Conservation (phyloP, 2,888 invertebrate genomes). For the Siphonodentalium dalli region DNA sequence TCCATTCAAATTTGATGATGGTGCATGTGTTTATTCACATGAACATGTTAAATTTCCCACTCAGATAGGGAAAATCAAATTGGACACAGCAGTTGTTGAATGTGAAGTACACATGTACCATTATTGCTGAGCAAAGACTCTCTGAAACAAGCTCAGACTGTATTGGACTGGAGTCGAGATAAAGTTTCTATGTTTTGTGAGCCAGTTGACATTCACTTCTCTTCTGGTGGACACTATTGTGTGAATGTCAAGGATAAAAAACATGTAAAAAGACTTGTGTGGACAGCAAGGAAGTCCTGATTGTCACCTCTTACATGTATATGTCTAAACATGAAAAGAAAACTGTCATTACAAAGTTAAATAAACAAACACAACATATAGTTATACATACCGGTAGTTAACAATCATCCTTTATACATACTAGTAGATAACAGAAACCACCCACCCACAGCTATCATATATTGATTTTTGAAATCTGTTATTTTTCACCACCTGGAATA, state of each 20-base stretch:
- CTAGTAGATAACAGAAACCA: too few species aligned
- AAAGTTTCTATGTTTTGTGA: slow-evolving; percentile 15
- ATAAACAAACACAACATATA: too few species aligned
- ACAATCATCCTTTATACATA: too few species aligned
- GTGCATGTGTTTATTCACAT: slow-evolving; percentile 2
- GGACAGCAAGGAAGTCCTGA: background rate
- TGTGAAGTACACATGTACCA: slow-evolving; percentile 14
- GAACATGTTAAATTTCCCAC: slow-evolving; percentile 14
- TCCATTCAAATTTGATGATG: slow-evolving; percentile 20
- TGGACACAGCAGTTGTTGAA: slow-evolving; percentile 15
- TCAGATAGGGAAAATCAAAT: slow-evolving; percentile 8
- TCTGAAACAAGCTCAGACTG: slow-evolving; percentile 14
- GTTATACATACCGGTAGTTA: too few species aligned
- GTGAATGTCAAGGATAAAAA: slow-evolving; percentile 3
- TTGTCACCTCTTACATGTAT: background rate
- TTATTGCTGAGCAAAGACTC: slow-evolving; percentile 19
- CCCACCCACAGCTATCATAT: too few species aligned
- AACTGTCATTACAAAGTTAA: slow-evolving; percentile 4
- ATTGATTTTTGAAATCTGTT: too few species aligned
- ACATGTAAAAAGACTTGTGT: background rate
- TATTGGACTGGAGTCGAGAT: slow-evolving; percentile 9
- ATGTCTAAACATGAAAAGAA: slow-evolving; percentile 2
- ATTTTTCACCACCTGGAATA: too few species aligned
- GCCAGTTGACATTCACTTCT: slow-evolving; percentile 12
- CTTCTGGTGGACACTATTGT: slow-evolving; percentile 24